Conservation (phyloP, 2,797 vertebrate genomes). For the Anas flavirostris region DNA sequence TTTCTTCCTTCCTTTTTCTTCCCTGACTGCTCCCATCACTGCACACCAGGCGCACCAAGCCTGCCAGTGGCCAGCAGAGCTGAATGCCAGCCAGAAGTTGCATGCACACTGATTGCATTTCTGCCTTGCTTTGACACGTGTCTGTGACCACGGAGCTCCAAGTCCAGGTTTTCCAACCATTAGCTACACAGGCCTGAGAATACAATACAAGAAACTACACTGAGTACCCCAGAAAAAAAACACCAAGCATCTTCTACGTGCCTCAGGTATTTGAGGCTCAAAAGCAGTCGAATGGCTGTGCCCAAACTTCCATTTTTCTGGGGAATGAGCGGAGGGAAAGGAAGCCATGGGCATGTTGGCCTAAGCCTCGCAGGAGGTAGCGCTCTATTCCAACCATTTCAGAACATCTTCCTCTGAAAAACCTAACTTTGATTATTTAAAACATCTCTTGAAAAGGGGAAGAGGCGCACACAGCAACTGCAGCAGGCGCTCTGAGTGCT, state of each 20-base stretch:
- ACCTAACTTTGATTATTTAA: neutral
- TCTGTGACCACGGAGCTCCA: neutral
- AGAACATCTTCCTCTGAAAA: neutral
- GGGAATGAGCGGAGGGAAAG: neutral
- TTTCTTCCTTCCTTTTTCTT: neutral
- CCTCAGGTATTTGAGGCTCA: neutral
- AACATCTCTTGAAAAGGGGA: neutral
- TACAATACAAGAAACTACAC: neutral
- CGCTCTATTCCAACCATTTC: neutral
- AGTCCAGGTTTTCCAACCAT: neutral
- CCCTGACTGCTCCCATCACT: neutral
- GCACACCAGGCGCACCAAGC: accelerated
- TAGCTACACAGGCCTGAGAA: neutral
- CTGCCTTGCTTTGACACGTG: neutral
- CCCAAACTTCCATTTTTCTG: neutral
- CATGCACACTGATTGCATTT: neutral
- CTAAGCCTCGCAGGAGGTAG: neutral
- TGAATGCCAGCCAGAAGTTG: neutral
- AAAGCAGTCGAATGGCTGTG: neutral
- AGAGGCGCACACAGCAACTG: neutral
- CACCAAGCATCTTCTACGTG: neutral
- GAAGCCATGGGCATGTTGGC: neutral
- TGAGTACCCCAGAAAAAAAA: neutral
- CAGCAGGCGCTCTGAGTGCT: neutral
- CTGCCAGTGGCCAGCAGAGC: neutral